Percentiles rank a stretch among this genome's conserved stretches.
Evolutionary conservation across 2,797 vertebrate species (phyloP).

Genomic region (Adrianichthys oophorus): DNA sequence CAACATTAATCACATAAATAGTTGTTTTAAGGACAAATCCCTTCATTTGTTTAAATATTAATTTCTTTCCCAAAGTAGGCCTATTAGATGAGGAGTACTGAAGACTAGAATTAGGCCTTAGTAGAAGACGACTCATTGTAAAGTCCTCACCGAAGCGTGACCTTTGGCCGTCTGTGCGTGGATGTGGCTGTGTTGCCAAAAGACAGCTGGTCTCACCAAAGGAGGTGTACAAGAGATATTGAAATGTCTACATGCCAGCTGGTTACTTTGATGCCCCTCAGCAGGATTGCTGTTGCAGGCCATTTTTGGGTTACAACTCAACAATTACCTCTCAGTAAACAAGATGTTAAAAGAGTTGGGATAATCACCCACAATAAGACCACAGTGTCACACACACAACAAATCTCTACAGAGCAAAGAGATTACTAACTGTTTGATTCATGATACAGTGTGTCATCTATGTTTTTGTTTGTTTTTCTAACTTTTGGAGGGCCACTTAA

Average conservation of each 20-base stretch:
- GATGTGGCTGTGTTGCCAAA: conserved; percentile 62
- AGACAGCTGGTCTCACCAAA: conserved; percentile 64
- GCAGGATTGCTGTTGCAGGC: conserved; percentile 13
- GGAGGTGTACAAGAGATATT: conserved; percentile 26
- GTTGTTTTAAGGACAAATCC: neutral
- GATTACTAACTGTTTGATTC: neutral
- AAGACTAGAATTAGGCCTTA: neutral
- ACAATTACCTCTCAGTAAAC: neutral
- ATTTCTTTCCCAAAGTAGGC: too few species aligned
- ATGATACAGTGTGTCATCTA: conserved; percentile 2
- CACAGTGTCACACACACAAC: neutral
- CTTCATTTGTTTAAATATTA: neutral
- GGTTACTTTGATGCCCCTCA: conserved; percentile 13
- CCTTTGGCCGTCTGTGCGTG: conserved; percentile 15
- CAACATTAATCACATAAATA: too few species aligned
- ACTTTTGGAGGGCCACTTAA: neutral
- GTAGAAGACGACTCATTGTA: neutral
- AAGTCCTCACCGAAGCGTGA: conserved; percentile 1
- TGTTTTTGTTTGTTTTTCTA: conserved; percentile 2
- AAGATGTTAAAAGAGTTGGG: neutral
- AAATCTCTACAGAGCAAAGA: conserved; percentile 5
- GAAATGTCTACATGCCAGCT: conserved; percentile 16
- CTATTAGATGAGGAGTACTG: neutral
- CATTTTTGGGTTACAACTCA: conserved; percentile 12
- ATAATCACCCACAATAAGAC: neutral